Percentiles rank a stretch among this genome's conserved stretches.
Conservation (phyloP, 1,140 invertebrate species). For the Trichonephila clavipes region DNA sequence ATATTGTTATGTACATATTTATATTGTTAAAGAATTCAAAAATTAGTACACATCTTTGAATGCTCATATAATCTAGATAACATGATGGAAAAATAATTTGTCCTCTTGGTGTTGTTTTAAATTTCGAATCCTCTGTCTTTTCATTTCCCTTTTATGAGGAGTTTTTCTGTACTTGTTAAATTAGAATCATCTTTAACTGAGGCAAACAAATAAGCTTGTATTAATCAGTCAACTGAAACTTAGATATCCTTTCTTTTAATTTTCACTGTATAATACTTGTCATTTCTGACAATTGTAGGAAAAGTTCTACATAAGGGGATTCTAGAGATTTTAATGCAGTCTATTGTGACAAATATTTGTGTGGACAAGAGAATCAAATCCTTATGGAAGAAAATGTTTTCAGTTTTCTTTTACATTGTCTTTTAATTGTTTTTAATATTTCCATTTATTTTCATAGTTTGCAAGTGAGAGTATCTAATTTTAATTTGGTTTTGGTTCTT, state of each 20-base stretch:
- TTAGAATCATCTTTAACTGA: not conserved
- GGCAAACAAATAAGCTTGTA: not conserved
- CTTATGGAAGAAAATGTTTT: not conserved
- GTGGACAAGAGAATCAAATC: not conserved
- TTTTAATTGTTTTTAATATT: not conserved
- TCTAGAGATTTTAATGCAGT: not conserved
- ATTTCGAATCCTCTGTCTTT: not conserved
- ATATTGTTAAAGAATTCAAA: not conserved
- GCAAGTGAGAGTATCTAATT: not conserved
- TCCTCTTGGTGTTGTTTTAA: not conserved
- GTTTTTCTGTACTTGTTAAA: not conserved
- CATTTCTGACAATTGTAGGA: not conserved
- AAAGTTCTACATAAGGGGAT: not conserved
- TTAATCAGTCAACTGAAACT: not conserved
- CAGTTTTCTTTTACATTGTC: not conserved
- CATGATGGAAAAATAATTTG: not conserved
- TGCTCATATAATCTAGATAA: not conserved
- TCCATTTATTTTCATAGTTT: not conserved
- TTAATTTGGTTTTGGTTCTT: not conserved
- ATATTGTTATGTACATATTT: not conserved
- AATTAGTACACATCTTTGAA: not conserved
- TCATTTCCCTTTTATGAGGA: not conserved
- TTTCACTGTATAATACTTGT: not conserved
- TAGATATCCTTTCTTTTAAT: not conserved
- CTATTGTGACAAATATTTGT: not conserved